These are phyloP conservation scores for Asarcornis scutulata DNA, from an alignment of 2,113 vertebrate genomes.

Conservation along the genomic window DNA sequence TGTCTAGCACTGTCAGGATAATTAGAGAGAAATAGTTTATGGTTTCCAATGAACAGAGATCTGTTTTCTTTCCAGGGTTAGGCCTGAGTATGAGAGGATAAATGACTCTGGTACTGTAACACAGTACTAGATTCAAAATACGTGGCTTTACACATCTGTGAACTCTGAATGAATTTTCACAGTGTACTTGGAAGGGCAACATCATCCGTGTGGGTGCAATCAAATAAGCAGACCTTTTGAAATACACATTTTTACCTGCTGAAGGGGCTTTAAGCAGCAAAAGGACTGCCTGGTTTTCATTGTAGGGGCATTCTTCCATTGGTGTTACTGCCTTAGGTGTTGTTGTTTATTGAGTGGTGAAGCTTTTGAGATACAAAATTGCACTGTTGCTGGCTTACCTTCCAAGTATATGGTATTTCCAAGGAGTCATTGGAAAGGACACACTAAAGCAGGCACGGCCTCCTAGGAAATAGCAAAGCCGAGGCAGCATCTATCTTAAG, in stretches of 20 bases:
- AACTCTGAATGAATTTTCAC: background rate
- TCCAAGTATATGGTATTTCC: background rate
- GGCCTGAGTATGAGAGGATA: background rate
- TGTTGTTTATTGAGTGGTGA: background rate
- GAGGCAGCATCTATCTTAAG: background rate
- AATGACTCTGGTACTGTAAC: background rate
- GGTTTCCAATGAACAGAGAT: background rate
- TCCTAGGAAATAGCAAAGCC: background rate
- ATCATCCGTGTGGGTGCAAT: background rate
- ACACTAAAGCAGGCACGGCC: background rate
- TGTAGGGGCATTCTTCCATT: fast-evolving
- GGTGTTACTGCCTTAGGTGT: background rate
- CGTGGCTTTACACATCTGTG: background rate
- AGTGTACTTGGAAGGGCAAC: background rate
- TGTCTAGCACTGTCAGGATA: background rate
- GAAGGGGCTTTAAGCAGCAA: background rate
- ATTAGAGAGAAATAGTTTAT: background rate
- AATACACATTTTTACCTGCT: background rate
- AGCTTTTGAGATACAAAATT: background rate
- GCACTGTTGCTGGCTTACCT: background rate
- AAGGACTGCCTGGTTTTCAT: background rate
- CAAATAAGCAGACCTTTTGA: background rate
- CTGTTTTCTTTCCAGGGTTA: background rate
- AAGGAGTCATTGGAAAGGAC: background rate
- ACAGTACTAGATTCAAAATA: background rate